Evolutionary conservation across 2,888 invertebrate species (phyloP).

Genomic region (Eristalinus sepulchralis): DNA sequence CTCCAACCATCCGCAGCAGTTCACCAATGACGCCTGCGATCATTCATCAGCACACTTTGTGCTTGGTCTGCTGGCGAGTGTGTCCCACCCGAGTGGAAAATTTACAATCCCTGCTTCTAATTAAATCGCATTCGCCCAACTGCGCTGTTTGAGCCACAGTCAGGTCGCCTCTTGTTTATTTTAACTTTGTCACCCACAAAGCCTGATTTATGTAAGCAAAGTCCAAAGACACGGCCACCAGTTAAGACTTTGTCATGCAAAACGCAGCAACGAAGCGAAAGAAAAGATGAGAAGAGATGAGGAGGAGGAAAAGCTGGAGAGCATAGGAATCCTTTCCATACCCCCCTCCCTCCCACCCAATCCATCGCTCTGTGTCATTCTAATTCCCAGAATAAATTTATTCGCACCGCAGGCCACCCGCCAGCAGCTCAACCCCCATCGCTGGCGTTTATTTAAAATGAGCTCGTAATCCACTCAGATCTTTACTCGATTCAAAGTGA

Average conservation of each 20-base stretch:
- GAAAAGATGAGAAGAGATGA: neutral
- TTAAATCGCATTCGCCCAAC: constrained; percentile 16
- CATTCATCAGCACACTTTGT: neutral
- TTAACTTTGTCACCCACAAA: constrained; percentile 1
- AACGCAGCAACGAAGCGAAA: constrained; percentile 1
- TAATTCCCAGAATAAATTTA: constrained; percentile 48
- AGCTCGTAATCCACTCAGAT: constrained; percentile 27
- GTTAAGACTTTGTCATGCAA: neutral
- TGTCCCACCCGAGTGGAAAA: neutral
- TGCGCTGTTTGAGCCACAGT: neutral
- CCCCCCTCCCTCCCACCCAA: neutral
- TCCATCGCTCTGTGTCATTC: neutral
- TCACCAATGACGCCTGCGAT: neutral
- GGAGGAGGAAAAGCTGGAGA: no score
- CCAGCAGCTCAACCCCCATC: neutral
- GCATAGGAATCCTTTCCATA: no score
- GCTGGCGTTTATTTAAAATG: constrained; percentile 27
- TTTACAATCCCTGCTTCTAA: neutral
- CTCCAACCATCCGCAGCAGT: neutral
- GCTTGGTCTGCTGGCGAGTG: neutral
- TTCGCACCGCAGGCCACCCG: constrained; percentile 12
- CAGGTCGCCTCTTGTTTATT: neutral
- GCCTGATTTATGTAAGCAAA: constrained; percentile 32
- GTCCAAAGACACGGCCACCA: constrained; percentile 17
- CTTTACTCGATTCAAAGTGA: constrained; percentile 5